Base-by-base conservation (phyloP, 2,113 vertebrate species). In the Sinocyclocheilus rhinocerous region DNA sequence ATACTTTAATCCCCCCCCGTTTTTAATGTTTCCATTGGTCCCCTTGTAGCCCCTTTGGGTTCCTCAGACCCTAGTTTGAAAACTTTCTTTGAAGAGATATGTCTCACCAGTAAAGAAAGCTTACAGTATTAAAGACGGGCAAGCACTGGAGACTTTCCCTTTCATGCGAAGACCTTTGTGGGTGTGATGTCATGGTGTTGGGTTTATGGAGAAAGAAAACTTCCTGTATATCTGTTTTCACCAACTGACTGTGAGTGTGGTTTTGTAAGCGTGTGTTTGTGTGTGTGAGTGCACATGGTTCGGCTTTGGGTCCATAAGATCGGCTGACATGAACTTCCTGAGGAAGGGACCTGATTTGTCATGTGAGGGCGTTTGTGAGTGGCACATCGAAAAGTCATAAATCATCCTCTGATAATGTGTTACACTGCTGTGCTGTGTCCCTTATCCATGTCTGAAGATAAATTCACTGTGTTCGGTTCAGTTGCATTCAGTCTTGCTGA, bases 301-400 rank as follows among this genome's bases (percentile, higher is more conserved):
- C 52, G 73, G 73, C 73, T 76, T 76, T 76, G 48, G 48, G n/a
- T 18, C 48, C n/a, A 26, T 10, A 52, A 52, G 75, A 29, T 76
- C 15, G 11, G 75, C 6, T 83, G 52, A 65, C 84, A 63, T 45
- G 63, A 85, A 78, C 59, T 70, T 89, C 76, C 70, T 70, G 77
- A 72, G 81, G 70, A 65, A 86, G 50, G 12, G 24, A 57, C 33
- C 61, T 55, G 61, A 67, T 63, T 85, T 65, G 50, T 77, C 50
- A 77, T 69, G 55, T 78, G 48, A 52, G 29, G 61, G n/a, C 48
- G 7, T 45, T 39, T 63, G 82, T 52, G 69, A 76, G 69, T 76
- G 69, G 39, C 72, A 57, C 24, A 82, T 72, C 36, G 26, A 65
- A 15, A 76, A 22, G 39, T 65, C 85, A 76, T 67, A 75, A 75